A percentile compares a stretch with the other conserved stretches of the same genome.
Conservation (phyloP, 2,113 vertebrate genomes). For the Sander vitreus region DNA sequence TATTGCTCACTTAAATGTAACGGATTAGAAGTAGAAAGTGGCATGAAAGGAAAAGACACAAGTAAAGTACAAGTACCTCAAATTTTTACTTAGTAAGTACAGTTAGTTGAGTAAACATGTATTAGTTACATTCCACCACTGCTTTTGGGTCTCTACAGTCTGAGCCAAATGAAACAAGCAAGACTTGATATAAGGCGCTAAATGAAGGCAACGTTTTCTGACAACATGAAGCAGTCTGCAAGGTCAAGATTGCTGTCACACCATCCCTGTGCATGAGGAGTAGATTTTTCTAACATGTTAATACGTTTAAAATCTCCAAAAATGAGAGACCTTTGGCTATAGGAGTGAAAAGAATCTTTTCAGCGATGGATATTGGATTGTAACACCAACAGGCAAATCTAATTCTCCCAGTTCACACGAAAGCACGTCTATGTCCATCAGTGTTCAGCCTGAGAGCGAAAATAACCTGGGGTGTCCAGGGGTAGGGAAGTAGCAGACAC, state of each 20-base stretch:
- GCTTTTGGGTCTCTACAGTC: not conserved
- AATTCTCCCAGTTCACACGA: constrained; percentile 68
- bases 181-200: constrained; percentile 16
- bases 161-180: not conserved
- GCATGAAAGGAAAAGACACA: too few species aligned
- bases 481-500: constrained; percentile 52
- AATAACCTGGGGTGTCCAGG: constrained; percentile 59
- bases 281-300: constrained; percentile 31
- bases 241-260: constrained; percentile 37
- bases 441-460: constrained; percentile 49
- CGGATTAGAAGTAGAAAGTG: too few species aligned
- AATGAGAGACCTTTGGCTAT: constrained; percentile 58
- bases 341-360: constrained; percentile 66
- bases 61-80: too few species aligned
- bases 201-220: constrained; percentile 41
- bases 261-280: constrained; percentile 3
- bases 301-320: constrained; percentile 55
- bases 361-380: constrained; percentile 73
- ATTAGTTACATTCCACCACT: too few species aligned
- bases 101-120: too few species aligned
- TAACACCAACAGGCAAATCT: constrained; percentile 77
- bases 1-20: too few species aligned
- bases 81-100: too few species aligned
- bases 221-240: constrained; percentile 23
- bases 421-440: constrained; percentile 67